phyloP scores from a whole-genome alignment of 2,113 vertebrate genomes.

The Paracanthobrama guichenoti region DNA sequence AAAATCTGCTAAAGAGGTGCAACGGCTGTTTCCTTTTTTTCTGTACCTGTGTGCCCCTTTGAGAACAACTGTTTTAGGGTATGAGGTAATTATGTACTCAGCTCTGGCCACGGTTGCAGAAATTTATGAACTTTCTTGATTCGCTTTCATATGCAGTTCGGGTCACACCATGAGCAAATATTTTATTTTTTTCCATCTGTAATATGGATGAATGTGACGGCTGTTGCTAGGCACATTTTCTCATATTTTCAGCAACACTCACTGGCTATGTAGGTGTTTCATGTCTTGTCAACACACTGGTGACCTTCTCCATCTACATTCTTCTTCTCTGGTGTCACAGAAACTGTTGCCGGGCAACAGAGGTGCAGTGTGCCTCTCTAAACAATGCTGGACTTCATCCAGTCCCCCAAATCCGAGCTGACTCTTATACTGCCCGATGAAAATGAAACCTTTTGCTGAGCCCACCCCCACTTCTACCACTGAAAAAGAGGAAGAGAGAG shows the following conservation, averaged over 20 bases:
- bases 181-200: slow-evolving; percentile 43
- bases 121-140: slow-evolving; percentile 56
- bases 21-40: no score
- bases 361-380: slow-evolving; percentile 45
- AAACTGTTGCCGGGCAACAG: slow-evolving; percentile 41
- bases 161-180: slow-evolving; percentile 43
- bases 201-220: slow-evolving; percentile 38
- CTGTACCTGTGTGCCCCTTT: no score
- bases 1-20: no score
- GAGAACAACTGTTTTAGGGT: background rate
- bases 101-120: background rate
- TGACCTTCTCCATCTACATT: slow-evolving; percentile 45
- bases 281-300: slow-evolving; percentile 37
- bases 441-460: slow-evolving; percentile 41
- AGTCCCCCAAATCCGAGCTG: slow-evolving; percentile 33
- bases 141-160: slow-evolving; percentile 26
- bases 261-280: slow-evolving; percentile 51
- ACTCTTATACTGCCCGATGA: slow-evolving; percentile 33
- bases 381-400: slow-evolving; percentile 71
- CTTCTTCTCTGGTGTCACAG: slow-evolving; percentile 37
- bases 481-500: slow-evolving; percentile 54
- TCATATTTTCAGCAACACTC: slow-evolving; percentile 28
- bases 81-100: slow-evolving; percentile 32
- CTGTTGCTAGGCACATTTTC: slow-evolving; percentile 34
- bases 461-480: background rate